Conservation (phyloP, 2,113 vertebrate species). For the Urocitellus parryii region DNA sequence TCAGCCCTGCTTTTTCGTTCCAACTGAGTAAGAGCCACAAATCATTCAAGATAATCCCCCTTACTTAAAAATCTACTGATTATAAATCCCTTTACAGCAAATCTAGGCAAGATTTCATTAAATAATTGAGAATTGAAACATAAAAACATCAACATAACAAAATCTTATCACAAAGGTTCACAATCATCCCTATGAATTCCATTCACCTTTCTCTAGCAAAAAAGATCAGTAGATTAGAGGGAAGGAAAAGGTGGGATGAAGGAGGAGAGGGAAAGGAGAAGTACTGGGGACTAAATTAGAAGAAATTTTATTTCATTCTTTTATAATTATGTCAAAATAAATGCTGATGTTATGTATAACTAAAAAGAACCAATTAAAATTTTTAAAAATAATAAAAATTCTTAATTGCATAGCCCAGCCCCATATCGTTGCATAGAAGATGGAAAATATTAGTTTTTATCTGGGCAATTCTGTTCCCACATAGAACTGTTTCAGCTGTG, state of each 20-base stretch:
- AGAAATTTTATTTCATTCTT: too few species aligned
- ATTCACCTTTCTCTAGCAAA: neutral
- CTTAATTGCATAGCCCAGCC: neutral
- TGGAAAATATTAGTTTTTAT: neutral
- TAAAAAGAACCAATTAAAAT: too few species aligned
- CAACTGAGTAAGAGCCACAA: neutral
- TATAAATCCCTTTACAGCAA: neutral
- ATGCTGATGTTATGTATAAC: too few species aligned
- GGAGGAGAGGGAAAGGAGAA: too few species aligned
- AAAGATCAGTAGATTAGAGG: neutral
- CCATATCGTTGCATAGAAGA: neutral
- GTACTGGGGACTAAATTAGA: too few species aligned
- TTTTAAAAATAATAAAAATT: too few species aligned
- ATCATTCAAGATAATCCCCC: neutral
- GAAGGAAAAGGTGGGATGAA: too few species aligned
- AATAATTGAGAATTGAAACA: neutral
- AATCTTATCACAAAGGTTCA: neutral
- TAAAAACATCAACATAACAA: neutral
- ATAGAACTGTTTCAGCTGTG: neutral
- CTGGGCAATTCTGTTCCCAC: neutral
- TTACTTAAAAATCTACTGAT: neutral
- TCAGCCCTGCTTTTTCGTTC: neutral
- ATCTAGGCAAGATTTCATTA: neutral
- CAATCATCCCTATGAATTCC: neutral
- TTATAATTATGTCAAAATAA: too few species aligned